Base-by-base conservation (phyloP, 2,797 vertebrate species). In the Brachyrhaphis roseni region DNA sequence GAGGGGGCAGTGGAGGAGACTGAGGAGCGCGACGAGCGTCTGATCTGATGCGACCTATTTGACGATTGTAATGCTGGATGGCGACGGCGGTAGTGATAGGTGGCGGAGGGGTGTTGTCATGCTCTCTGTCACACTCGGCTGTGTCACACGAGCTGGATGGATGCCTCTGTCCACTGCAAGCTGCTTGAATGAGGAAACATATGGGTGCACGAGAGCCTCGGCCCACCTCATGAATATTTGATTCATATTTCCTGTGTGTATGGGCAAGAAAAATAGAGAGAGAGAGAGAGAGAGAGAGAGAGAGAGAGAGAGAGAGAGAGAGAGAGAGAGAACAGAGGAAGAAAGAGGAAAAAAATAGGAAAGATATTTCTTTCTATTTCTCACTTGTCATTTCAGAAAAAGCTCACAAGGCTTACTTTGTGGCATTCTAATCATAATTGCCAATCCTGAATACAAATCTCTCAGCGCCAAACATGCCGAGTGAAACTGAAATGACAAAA, bases 141-240 rank as follows among this genome's bases (percentile, higher is more conserved):
- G 86, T 91, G 90, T 91, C 91, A 85, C 62, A 87, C 86, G 78
- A 70, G 89, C 91, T 92, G 90, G 91, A 90, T 86, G 90, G 88
- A 88, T 87, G 90, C 90, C 92, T 93, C 87, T 83, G 90, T 91
- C 92, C 94, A 90, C 92, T 91, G 93, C 93, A 95, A 95, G 94
- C 93, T 94, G 94, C 91, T 95, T 92, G 83, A 92, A 91, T 85
- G 87, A 90, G 93, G 92, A 94, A 96, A 93, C 96, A 96, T 95
- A 95, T 95, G 95, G 95, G 92, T 93, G 90, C 81, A 92, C 80
- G 90, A 93, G 90, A 94, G 94, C 92, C 92, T 94, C 92, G 92
- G 92, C 94, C 93, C 92, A 91, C 92, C 93, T 94, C 94, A 95
- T 96, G 94, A 95, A 96, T 96, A 96, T 96, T 96, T 96, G 88